A percentile compares a stretch with the other conserved stretches of the same genome.
These are phyloP conservation scores for Hypocryptadius cinnamomeus DNA, from an alignment of 2,113 vertebrate genomes.

Conservation along the genomic window DNA sequence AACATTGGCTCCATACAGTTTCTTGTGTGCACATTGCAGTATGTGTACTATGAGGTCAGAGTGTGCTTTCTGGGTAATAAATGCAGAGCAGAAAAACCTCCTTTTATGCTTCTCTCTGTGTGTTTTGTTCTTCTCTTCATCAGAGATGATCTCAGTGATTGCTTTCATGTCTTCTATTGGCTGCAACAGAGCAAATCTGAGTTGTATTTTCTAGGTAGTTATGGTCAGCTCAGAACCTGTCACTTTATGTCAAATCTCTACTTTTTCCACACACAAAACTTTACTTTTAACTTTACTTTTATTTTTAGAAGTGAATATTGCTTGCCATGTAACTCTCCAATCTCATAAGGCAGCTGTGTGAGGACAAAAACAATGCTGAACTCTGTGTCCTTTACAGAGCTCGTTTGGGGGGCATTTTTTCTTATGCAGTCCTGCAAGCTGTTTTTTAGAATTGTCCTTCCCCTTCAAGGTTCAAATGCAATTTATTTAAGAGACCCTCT, in stretches of 20 bases:
- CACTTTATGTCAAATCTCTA: background rate
- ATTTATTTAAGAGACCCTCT: background rate
- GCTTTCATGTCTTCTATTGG: background rate
- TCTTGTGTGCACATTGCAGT: background rate
- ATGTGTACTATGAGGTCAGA: background rate
- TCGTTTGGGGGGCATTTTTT: background rate
- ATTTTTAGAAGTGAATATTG: background rate
- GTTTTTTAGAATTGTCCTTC: background rate
- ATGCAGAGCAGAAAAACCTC: background rate
- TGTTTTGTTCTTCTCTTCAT: background rate
- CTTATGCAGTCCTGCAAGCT: background rate
- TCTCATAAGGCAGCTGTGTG: background rate
- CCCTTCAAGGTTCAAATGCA: background rate
- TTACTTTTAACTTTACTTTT: background rate
- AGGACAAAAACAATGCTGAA: background rate
- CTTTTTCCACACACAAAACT: background rate
- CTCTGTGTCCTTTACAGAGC: background rate
- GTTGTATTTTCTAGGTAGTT: background rate
- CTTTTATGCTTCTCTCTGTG: background rate
- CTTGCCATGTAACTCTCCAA: background rate
- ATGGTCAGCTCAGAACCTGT: background rate
- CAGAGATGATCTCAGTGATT: background rate
- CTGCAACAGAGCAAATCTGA: background rate
- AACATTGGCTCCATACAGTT: background rate
- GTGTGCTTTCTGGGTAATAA: background rate